Conservation (phyloP, 2,113 vertebrate species). For the Amphiprion percula region DNA sequence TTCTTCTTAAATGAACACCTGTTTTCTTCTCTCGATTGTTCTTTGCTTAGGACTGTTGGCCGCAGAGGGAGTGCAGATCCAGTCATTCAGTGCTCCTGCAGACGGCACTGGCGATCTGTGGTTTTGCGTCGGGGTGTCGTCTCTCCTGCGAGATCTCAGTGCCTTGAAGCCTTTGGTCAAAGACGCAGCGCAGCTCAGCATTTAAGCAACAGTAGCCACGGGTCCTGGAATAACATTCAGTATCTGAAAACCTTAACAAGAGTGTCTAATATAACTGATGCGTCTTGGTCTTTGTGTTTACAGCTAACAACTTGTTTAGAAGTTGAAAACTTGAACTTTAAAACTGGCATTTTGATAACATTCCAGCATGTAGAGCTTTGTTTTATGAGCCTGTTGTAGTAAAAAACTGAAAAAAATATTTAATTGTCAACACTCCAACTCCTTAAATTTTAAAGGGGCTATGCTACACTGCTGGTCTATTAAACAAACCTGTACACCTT, state of each 20-base stretch:
- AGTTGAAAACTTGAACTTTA: conserved; percentile 40
- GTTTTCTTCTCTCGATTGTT: conserved; percentile 35
- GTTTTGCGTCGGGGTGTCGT: conserved; percentile 87
- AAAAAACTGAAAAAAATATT: conserved; percentile 34
- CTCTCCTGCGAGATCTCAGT: conserved; percentile 78
- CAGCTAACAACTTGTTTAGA: conserved; percentile 61
- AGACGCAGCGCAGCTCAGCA: conserved; percentile 85
- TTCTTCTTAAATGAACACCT: conserved; percentile 22
- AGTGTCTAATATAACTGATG: conserved; percentile 25
- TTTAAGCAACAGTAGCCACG: conserved; percentile 73
- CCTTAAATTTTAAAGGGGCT: too few species aligned
- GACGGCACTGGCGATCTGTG: conserved; percentile 84
- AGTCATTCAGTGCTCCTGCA: conserved; percentile 88
- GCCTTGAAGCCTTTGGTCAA: conserved; percentile 83
- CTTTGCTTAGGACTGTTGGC: conserved; percentile 85
- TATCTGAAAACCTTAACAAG: conserved; percentile 32
- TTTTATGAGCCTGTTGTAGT: conserved; percentile 41
- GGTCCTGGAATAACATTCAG: conserved; percentile 29
- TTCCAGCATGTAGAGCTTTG: conserved; percentile 46
- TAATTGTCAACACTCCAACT: not conserved
- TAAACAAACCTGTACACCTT: too few species aligned
- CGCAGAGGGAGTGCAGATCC: conserved; percentile 83
- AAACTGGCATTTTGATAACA: conserved; percentile 57
- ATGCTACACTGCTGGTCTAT: too few species aligned
- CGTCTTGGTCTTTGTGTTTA: conserved; percentile 45